These are phyloP conservation scores for Gavia stellata DNA, from an alignment of 2,113 vertebrate species.

Conservation along the genomic window DNA sequence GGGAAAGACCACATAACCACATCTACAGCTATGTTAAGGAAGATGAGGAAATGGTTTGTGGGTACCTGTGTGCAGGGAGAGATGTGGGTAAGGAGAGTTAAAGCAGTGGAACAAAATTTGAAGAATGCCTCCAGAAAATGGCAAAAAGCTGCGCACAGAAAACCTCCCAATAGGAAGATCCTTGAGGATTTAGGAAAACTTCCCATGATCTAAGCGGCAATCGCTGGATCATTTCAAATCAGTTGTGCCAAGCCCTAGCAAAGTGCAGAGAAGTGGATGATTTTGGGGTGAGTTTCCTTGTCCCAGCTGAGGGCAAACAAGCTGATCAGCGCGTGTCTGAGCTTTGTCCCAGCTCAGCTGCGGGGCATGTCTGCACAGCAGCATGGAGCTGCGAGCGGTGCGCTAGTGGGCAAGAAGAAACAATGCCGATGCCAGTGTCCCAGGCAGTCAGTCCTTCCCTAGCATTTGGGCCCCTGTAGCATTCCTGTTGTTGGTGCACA, in stretches of 20 bases:
- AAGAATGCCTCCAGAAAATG: not conserved
- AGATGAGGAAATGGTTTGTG: not conserved
- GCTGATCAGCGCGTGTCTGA: rapidly evolving
- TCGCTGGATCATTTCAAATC: not conserved
- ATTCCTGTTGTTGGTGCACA: not conserved
- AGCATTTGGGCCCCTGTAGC: not conserved
- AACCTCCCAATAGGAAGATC: not conserved
- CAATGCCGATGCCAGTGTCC: rapidly evolving
- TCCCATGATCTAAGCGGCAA: not conserved
- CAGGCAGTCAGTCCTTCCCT: not conserved
- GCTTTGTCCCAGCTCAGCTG: not conserved
- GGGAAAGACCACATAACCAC: not conserved
- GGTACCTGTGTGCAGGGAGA: not conserved
- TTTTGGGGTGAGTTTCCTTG: not conserved
- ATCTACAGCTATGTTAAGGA: not conserved
- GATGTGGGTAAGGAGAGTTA: not conserved
- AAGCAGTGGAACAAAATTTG: not conserved
- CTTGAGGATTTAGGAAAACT: not conserved
- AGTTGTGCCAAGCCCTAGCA: not conserved
- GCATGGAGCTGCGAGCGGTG: rapidly evolving
- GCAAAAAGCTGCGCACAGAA: not conserved
- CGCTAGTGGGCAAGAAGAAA: not conserved
- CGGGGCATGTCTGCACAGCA: rapidly evolving
- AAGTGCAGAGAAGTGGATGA: not conserved
- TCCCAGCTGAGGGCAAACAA: not conserved